Conservation (phyloP, 1,140 invertebrate genomes). For the Maconellicoccus hirsutus region DNA sequence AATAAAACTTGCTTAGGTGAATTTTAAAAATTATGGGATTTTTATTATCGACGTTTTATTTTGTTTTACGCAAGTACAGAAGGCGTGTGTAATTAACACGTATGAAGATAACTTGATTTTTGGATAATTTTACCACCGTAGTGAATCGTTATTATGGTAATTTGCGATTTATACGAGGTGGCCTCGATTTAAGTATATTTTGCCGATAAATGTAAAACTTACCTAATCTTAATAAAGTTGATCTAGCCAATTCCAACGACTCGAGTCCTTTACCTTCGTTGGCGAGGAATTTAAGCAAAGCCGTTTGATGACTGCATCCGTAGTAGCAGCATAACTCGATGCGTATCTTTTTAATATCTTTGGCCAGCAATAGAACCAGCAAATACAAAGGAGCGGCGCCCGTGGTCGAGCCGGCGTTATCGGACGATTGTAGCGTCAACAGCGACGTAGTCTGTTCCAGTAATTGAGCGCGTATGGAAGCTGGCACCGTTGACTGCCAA, state of each 20-base stretch:
- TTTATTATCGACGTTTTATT: no score
- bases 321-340: constrained; percentile 42
- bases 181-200: no score
- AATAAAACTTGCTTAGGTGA: no score
- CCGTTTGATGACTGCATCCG: constrained; percentile 41
- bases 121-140: no score
- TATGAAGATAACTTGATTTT: no score
- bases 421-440: constrained; percentile 34
- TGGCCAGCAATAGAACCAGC: constrained; percentile 36
- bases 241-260: constrained; percentile 37
- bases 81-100: no score
- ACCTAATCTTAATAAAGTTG: constrained; percentile 36
- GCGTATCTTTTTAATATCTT: constrained; percentile 37
- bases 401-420: constrained; percentile 34
- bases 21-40: no score
- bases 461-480: constrained; percentile 33
- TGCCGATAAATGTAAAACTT: not conserved
- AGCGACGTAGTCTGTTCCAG: constrained; percentile 37
- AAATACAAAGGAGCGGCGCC: constrained; percentile 38
- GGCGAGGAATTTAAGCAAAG: constrained; percentile 36
- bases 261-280: constrained; percentile 37
- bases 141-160: no score
- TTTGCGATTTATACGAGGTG: no score
- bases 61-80: no score
- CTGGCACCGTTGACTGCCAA: constrained; percentile 36